A percentile compares a stretch with the other conserved stretches of the same genome.
phyloP scores from a whole-genome alignment of 2,797 vertebrate genomes.

The Halcyon smyrnensis region DNA sequence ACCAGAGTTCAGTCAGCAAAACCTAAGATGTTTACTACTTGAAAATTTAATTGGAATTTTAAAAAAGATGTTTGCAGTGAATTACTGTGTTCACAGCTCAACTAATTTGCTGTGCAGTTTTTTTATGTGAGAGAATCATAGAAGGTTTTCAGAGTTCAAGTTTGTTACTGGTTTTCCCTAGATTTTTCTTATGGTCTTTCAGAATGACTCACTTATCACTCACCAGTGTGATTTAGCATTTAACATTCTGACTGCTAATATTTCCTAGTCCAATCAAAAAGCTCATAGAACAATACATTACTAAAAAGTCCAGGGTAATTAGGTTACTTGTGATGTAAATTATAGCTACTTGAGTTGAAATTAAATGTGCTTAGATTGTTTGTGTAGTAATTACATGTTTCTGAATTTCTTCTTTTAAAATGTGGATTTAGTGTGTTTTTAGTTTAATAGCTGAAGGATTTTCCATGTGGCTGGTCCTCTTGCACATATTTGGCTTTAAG shows the following conservation, averaged over 20 bases:
- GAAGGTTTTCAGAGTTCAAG: not conserved
- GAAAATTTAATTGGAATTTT: not conserved
- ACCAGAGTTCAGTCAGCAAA: not conserved
- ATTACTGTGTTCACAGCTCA: not conserved
- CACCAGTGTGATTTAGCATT: constrained; percentile 29
- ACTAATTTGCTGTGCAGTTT: not conserved
- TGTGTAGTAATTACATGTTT: not conserved
- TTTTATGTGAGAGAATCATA: not conserved
- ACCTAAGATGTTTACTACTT: not conserved
- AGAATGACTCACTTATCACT: constrained; percentile 19
- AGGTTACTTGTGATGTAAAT: constrained; percentile 30
- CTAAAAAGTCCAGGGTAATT: constrained; percentile 21
- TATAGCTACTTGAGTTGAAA: constrained; percentile 32
- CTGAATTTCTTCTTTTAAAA: constrained; percentile 33
- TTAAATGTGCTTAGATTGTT: not conserved
- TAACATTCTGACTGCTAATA: constrained; percentile 2
- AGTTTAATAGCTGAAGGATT: constrained; percentile 61
- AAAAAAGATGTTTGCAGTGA: not conserved
- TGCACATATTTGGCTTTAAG: constrained; percentile 67
- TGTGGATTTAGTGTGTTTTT: constrained; percentile 37
- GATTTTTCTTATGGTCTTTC: not conserved
- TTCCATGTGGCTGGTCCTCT: constrained; percentile 69
- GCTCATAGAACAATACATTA: constrained; percentile 25
- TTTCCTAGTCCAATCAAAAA: constrained; percentile 42
- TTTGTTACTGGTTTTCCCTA: constrained; percentile 18